Percentiles rank a stretch among this genome's conserved stretches.
Evolutionary conservation across 2,888 invertebrate species (phyloP).

Genomic region (Notodonta ziczac): DNA sequence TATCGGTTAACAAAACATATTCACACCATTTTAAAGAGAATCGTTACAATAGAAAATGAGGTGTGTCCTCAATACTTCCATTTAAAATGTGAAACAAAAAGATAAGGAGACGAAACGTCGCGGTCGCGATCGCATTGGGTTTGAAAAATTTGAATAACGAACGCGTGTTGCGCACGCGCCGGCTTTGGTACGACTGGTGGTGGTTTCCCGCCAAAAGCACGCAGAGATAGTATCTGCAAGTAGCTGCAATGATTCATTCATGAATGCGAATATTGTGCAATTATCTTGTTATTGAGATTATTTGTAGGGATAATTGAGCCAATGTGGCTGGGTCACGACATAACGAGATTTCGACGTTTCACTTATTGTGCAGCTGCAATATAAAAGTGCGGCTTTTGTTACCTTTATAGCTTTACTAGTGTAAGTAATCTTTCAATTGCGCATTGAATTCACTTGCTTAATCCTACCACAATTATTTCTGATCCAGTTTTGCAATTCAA

Average conservation of each 20-base stretch:
- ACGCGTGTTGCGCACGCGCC: conserved; percentile 82
- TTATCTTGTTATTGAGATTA: conserved; percentile 55
- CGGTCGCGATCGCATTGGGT: conserved; percentile 75
- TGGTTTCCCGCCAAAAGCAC: conserved; percentile 78
- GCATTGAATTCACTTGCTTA: neutral
- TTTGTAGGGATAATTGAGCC: conserved; percentile 48
- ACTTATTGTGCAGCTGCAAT: conserved; percentile 20
- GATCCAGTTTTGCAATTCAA: conserved; percentile 1
- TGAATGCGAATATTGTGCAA: conserved; percentile 66
- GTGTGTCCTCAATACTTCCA: conserved; percentile 80
- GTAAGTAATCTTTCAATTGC: neutral
- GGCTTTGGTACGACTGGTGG: conserved; percentile 70
- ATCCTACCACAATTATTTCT: neutral
- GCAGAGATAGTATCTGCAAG: conserved; percentile 61
- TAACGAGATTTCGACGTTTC: conserved; percentile 17
- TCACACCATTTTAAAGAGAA: conserved; percentile 77
- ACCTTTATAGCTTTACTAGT: neutral
- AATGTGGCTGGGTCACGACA: conserved; percentile 51
- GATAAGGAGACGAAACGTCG: conserved; percentile 76
- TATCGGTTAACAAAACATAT: conserved; percentile 74
- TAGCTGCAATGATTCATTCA: conserved; percentile 70
- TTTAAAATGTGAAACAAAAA: conserved; percentile 69
- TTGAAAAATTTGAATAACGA: conserved; percentile 55
- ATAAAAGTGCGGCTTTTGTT: conserved; percentile 22
- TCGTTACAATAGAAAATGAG: conserved; percentile 74